phyloP scores from a whole-genome alignment of 2,797 vertebrate species.

The Dallia pectoralis region DNA sequence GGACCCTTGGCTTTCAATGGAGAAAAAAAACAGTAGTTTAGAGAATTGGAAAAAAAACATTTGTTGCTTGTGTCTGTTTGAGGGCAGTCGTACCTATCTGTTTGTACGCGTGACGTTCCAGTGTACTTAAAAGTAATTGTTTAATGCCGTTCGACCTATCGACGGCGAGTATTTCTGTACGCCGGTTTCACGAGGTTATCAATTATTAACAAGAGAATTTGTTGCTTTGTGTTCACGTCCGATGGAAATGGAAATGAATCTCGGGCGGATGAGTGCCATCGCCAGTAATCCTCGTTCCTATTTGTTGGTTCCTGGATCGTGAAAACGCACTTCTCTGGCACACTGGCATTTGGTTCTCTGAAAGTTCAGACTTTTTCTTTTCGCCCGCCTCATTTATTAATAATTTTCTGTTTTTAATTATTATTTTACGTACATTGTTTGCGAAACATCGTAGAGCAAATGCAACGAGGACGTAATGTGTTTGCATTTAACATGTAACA shows the following conservation, averaged over 20 bases:
- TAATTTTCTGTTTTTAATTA: constrained; percentile 29
- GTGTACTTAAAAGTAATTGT: constrained; percentile 67
- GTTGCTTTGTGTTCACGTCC: constrained; percentile 66
- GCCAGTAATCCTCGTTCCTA: constrained; percentile 35
- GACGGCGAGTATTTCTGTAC: constrained; percentile 55
- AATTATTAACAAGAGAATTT: constrained; percentile 68
- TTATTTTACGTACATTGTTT: constrained; percentile 34
- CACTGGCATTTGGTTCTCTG: too few relatives aligned
- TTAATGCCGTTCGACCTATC: constrained; percentile 47
- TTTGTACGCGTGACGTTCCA: constrained; percentile 57
- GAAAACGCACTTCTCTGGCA: too few relatives aligned
- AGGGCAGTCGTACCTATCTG: constrained; percentile 31
- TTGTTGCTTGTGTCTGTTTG: constrained; percentile 55
- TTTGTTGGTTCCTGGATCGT: constrained; percentile 40
- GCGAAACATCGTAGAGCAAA: constrained; percentile 27
- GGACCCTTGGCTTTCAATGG: constrained; percentile 65
- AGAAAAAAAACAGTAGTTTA: constrained; percentile 55
- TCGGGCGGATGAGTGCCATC: constrained; percentile 57
- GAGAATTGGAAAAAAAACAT: constrained; percentile 61
- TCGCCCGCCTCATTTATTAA: constrained; percentile 56
- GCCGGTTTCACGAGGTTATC: constrained; percentile 57
- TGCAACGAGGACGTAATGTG: constrained; percentile 10
- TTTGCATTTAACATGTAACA: background rate
- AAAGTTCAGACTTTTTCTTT: constrained; percentile 58
- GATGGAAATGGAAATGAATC: constrained; percentile 69